Evolutionary conservation across 2,113 vertebrate species (phyloP).

Genomic region (Gorsachius goisagi): DNA sequence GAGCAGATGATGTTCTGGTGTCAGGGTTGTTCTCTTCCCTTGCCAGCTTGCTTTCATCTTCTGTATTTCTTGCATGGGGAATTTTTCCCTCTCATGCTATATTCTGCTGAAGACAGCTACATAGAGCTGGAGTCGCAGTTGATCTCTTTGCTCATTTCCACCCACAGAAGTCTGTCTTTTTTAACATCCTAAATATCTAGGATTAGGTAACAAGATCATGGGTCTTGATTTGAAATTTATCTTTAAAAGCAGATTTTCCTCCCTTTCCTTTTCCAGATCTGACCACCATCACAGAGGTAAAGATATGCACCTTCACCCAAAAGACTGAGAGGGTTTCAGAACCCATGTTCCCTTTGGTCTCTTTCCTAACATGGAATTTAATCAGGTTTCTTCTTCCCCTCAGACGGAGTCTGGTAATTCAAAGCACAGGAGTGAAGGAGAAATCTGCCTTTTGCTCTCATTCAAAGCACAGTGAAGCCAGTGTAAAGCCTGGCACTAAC

Average conservation of each 20-base stretch:
- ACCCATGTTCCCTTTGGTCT: not conserved
- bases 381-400: not conserved
- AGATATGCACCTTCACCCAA: not conserved
- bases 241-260: not conserved
- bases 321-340: not conserved
- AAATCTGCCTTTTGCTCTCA: not conserved
- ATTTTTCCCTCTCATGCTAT: not conserved
- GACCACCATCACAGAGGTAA: not conserved
- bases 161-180: slow-evolving; percentile 46
- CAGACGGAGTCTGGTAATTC: not conserved
- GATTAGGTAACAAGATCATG: slow-evolving; percentile 39
- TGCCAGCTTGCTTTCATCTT: slow-evolving; percentile 1
- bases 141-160: slow-evolving; percentile 50
- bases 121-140: not conserved
- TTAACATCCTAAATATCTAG: slow-evolving; percentile 35
- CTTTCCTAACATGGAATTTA: not conserved
- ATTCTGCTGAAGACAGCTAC: slow-evolving; percentile 27
- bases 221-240: slow-evolving; percentile 19
- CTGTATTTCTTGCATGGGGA: not conserved
- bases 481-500: not conserved
- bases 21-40: not conserved
- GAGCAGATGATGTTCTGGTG: slow-evolving; percentile 1
- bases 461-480: not conserved
- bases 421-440: not conserved
- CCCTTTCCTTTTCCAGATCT: not conserved